Evolutionary conservation across 2,888 invertebrate species (phyloP), one percentile per base, ranked within the genome.

Genomic region (Drosophila leonis): DNA sequence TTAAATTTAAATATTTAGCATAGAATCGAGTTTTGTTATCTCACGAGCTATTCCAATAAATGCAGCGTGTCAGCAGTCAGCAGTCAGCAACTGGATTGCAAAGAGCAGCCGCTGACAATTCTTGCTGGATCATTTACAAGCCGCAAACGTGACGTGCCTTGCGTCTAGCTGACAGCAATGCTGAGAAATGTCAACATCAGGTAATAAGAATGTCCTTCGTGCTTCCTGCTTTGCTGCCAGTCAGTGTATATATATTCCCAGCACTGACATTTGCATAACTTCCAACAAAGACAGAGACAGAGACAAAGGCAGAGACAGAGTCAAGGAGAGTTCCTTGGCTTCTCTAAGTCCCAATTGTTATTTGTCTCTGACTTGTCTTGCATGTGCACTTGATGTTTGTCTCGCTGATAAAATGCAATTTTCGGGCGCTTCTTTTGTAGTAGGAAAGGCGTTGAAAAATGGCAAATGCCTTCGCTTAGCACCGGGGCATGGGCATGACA

Each of bases 141-240:
- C 67, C 78, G 41, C 75, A 68, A 69, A 59, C 67, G 83, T 85
- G 83, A 71, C 78, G 86, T 80, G 39, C 27, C 71, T 67, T 65
- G 44, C 65, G 55, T 72, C 18, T 73, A 63, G 60, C 66, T 65
- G 78, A 61, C 65, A 57, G 66, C 64, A 33, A 41, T 42, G 49
- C 51, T 63, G 59, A 65, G 71, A 72, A 75, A 80, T 83, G 87
- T 88, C 86, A 88, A 86, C 83, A 86, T 64, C 83, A 83, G 88
- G 78, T 86, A 80, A 86, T 83, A 75, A 71, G 77, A 80, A 71
- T 72, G 75, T 78, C 66, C 75, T 78, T 57, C 78, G 60, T 66
- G 65, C 52, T 77, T 77, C 82, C 88, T 71, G 75, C 57, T 73
- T 55, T 3, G 13, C 57, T 72, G 72, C 72, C 75, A 51, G 72